These are phyloP conservation scores for Philotrypesis tridentata DNA, from an alignment of 1,140 invertebrate species.

Conservation along the genomic window DNA sequence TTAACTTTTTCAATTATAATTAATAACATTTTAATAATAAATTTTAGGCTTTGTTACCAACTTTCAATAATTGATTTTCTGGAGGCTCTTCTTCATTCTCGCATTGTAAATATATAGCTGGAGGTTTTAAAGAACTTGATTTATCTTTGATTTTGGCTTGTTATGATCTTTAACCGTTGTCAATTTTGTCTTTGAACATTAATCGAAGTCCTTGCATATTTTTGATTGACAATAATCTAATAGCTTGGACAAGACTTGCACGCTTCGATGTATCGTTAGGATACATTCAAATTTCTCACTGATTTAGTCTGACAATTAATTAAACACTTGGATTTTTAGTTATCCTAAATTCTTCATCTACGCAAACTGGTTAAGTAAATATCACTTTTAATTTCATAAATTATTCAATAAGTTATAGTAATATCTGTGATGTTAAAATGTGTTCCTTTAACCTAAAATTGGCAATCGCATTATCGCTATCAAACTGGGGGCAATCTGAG, in stretches of 20 bases:
- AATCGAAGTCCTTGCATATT: slow-evolving; percentile 88
- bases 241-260: slow-evolving; percentile 56
- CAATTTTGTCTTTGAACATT: slow-evolving; percentile 88
- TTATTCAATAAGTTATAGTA: too few relatives aligned
- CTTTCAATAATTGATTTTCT: slow-evolving; percentile 70
- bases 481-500: too few relatives aligned
- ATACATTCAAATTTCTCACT: slow-evolving; percentile 68
- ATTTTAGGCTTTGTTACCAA: slow-evolving; percentile 70
- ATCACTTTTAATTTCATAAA: slow-evolving; percentile 7
- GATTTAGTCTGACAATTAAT: slow-evolving; percentile 60
- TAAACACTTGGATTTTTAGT: slow-evolving; percentile 74
- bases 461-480: too few relatives aligned
- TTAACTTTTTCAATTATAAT: slow-evolving; percentile 80
- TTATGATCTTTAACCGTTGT: slow-evolving; percentile 86
- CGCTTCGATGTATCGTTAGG: slow-evolving; percentile 57
- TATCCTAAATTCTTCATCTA: slow-evolving; percentile 83
- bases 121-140: slow-evolving; percentile 89
- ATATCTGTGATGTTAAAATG: too few relatives aligned
- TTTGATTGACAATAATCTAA: slow-evolving; percentile 81
- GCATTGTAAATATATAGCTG: slow-evolving; percentile 82
- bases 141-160: slow-evolving; percentile 89
- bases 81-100: slow-evolving; percentile 77
- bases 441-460: too few relatives aligned
- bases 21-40: slow-evolving; percentile 79
- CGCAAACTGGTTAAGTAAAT: slow-evolving; percentile 71